A percentile compares a stretch with the other conserved stretches of the same genome.
phyloP scores from a whole-genome alignment of 92 coral and sea anemone species.

The Meandrina meandrites region DNA sequence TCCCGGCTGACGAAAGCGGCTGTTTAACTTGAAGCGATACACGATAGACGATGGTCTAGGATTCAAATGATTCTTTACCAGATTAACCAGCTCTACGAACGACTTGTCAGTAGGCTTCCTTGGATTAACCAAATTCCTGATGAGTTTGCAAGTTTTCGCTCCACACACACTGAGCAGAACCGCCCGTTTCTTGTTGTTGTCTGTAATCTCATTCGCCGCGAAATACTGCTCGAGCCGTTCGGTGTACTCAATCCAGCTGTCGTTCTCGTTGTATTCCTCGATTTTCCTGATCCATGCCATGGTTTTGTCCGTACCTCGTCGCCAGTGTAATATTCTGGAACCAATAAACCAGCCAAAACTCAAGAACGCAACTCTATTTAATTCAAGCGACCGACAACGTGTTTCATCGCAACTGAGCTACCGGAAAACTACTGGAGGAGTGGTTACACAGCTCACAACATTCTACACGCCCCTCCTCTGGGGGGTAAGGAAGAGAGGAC shows the following conservation, averaged over 20 bases:
- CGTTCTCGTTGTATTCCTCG: slow-evolving; percentile 27
- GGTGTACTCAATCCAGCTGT: slow-evolving; percentile 46
- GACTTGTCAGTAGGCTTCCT: slow-evolving; percentile 37
- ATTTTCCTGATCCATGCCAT: slow-evolving; percentile 20
- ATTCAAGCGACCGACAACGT: background rate
- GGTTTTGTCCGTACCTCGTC: slow-evolving; percentile 22
- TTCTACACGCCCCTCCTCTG: no score
- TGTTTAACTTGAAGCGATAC: slow-evolving; percentile 56
- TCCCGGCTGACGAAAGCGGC: slow-evolving; percentile 35
- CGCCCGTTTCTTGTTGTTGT: slow-evolving; percentile 46
- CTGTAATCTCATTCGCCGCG: slow-evolving; percentile 37
- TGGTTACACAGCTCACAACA: slow-evolving; percentile 4
- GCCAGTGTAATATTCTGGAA: slow-evolving; percentile 33
- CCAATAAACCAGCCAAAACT: slow-evolving; percentile 5
- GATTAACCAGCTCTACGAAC: slow-evolving; percentile 39
- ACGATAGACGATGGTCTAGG: slow-evolving; percentile 27
- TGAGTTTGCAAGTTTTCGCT: slow-evolving; percentile 48
- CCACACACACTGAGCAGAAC: slow-evolving; percentile 44
- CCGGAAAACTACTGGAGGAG: slow-evolving; percentile 25
- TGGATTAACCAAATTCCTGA: slow-evolving; percentile 38
- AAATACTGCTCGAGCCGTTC: slow-evolving; percentile 38
- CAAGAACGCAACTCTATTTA: background rate
- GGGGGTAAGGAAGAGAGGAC: no score
- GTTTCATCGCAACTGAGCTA: no score
- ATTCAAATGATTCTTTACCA: slow-evolving; percentile 39